Conservation (phyloP, 2,113 vertebrate species). For the Poeciliopsis prolifica region DNA sequence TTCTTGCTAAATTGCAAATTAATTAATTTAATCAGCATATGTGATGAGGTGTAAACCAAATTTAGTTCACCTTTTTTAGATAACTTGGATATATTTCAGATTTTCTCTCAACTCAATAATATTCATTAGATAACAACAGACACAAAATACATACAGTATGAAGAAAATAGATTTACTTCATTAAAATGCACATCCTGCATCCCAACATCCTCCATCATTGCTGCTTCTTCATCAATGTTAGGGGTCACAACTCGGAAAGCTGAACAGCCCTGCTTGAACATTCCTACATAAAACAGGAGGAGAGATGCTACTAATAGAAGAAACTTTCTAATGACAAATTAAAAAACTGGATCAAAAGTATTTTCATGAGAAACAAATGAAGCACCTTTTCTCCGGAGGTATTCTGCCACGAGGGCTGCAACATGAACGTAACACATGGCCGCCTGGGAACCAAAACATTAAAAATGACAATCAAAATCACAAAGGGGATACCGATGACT, state of each 20-base stretch:
- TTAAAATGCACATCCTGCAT: constrained; percentile 99
- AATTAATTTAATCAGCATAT: background rate
- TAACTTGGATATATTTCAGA: background rate
- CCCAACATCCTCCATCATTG: constrained; percentile 99
- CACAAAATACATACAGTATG: background rate
- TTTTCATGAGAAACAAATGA: background rate
- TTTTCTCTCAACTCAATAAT: background rate
- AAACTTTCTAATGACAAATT: background rate
- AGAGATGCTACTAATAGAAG: background rate
- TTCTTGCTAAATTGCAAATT: background rate
- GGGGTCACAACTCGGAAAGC: constrained; percentile 95
- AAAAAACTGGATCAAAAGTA: background rate
- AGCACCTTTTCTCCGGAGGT: constrained; percentile 92
- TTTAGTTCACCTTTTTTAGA: background rate
- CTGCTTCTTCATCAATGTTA: constrained; percentile 97
- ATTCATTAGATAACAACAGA: background rate
- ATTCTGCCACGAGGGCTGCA: constrained; percentile 93
- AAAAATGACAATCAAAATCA: constrained; percentile 19
- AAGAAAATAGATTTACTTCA: constrained; percentile 77
- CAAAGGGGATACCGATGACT: background rate
- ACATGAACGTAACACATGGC: constrained; percentile 97
- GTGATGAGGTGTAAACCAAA: background rate
- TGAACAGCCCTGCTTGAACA: constrained; percentile 95
- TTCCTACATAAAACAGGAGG: constrained; percentile 76
- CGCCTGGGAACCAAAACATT: constrained; percentile 79